phyloP scores from a whole-genome alignment of 1,140 invertebrate genomes.

The Potamilus streckersoni region DNA sequence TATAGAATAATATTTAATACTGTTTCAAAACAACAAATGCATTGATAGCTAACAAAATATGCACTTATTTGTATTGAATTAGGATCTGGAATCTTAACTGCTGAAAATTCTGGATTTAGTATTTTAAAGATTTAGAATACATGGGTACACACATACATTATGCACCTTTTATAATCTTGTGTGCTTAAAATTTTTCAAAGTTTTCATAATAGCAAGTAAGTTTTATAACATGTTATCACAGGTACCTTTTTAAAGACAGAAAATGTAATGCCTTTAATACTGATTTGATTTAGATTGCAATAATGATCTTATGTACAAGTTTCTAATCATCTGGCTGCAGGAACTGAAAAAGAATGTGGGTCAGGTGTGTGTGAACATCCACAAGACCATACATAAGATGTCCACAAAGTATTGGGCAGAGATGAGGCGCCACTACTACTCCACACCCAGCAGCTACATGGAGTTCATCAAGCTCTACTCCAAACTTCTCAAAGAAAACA shows the following conservation, averaged over 20 bases:
- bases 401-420: slow-evolving; percentile 80
- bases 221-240: neutral
- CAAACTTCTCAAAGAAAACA: slow-evolving; percentile 61
- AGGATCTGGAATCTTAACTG: no score
- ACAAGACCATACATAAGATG: slow-evolving; percentile 78
- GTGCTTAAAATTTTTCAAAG: no score
- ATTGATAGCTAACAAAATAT: no score
- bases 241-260: neutral
- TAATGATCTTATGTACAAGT: neutral
- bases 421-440: slow-evolving; percentile 84
- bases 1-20: no score
- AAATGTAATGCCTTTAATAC: neutral
- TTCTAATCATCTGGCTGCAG: slow-evolving; percentile 24
- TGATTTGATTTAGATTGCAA: neutral
- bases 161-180: no score
- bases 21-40: no score
- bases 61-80: no score
- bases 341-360: slow-evolving; percentile 58
- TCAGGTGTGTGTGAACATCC: slow-evolving; percentile 73
- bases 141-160: no score
- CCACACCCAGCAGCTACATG: slow-evolving; percentile 87
- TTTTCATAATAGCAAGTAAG: neutral
- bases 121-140: no score
- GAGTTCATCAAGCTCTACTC: slow-evolving; percentile 83
- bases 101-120: no score